phyloP scores from a whole-genome alignment of 2,797 vertebrate genomes.

The Chlorospingus semifuscus region DNA sequence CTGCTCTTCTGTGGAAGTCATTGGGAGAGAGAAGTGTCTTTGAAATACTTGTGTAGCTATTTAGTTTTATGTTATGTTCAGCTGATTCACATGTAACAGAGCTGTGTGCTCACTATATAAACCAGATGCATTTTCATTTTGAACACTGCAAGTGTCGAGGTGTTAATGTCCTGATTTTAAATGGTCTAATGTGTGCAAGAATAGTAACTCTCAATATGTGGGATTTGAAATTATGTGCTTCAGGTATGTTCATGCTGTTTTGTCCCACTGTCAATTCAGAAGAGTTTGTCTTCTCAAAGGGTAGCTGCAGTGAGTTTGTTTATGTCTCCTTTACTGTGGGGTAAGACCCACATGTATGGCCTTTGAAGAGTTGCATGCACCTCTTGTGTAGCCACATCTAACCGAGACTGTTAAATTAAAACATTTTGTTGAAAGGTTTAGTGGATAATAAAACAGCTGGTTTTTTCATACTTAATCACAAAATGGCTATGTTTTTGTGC shows the following conservation, averaged over 20 bases:
- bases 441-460: background rate
- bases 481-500: background rate
- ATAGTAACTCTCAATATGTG: background rate
- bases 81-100: background rate
- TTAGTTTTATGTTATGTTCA: background rate
- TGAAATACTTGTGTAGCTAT: background rate
- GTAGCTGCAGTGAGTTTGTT: background rate
- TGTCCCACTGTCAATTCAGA: background rate
- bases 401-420: background rate
- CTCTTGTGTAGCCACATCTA: background rate
- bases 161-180: background rate
- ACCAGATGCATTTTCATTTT: background rate
- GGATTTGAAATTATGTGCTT: background rate
- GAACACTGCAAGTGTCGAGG: background rate
- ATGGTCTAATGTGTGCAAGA: background rate
- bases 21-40: background rate
- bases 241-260: background rate
- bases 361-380: background rate
- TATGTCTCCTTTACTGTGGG: background rate
- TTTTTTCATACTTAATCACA: background rate
- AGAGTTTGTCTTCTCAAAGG: background rate
- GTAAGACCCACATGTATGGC: fast-evolving
- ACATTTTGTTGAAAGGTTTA: background rate
- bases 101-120: background rate
- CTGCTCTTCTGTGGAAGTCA: background rate